A percentile compares a stretch with the other conserved stretches of the same genome.
phyloP scores from a whole-genome alignment of 2,113 vertebrate genomes.

The Parus major region DNA sequence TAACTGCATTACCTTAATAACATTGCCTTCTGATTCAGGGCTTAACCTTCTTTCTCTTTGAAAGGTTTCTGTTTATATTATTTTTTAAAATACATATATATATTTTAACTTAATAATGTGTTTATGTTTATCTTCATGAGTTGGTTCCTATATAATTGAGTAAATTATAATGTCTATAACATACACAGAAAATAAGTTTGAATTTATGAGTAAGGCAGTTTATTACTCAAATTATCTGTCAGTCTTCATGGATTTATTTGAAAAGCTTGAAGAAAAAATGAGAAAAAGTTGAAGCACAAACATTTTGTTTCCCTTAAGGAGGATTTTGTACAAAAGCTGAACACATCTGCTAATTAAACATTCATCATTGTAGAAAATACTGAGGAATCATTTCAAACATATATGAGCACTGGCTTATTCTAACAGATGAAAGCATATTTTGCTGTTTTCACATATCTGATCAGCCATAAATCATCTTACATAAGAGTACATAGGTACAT shows the following conservation, averaged over 20 bases:
- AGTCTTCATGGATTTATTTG: not conserved
- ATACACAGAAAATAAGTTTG: not conserved
- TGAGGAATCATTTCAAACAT: not conserved
- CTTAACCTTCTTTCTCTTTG: not conserved
- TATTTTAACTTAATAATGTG: not conserved
- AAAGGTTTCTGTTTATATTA: not conserved
- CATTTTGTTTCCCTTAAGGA: not conserved
- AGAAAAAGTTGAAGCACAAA: not conserved
- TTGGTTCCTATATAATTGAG: not conserved
- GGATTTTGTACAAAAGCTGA: not conserved
- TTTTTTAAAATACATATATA: not conserved
- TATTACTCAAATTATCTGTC: not conserved
- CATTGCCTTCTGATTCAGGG: not conserved
- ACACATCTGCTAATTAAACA: not conserved
- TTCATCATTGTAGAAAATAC: not conserved
- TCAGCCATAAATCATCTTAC: constrained; percentile 55
- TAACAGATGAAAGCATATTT: constrained; percentile 33
- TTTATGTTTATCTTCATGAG: not conserved
- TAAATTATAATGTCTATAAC: not conserved
- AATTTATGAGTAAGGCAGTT: not conserved
- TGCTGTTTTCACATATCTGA: constrained; percentile 33
- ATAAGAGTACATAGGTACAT: constrained; percentile 39
- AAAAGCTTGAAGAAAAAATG: not conserved
- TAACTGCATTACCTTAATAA: not conserved
- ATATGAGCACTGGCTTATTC: not conserved